Conservation (phyloP, 2,113 vertebrate species). For the Scartelaos histophorus region DNA sequence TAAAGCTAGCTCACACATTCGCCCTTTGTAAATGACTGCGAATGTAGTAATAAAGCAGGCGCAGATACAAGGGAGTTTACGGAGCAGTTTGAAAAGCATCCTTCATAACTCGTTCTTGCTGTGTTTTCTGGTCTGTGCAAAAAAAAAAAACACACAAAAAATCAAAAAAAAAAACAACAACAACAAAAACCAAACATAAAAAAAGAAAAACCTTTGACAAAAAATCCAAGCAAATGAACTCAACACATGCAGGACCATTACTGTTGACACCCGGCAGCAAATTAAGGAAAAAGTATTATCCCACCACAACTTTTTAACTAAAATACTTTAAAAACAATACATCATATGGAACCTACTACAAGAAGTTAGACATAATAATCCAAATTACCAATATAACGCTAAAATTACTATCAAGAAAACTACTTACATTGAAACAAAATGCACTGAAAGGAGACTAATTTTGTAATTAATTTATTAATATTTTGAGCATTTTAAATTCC, state of each 20-base stretch:
- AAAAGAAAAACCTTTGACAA: slow-evolving; percentile 21
- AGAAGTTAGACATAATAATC: neutral
- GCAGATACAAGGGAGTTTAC: slow-evolving; percentile 40
- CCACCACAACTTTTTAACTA: neutral
- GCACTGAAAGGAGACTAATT: too few relatives aligned
- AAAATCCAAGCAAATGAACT: slow-evolving; percentile 24
- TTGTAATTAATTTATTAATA: too few relatives aligned
- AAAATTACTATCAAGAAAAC: neutral
- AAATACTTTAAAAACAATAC: neutral
- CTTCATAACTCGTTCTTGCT: slow-evolving; percentile 32
- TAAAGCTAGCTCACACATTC: slow-evolving; percentile 55
- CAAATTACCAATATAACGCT: neutral
- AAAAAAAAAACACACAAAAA: too few relatives aligned
- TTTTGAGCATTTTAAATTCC: too few relatives aligned
- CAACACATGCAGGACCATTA: neutral
- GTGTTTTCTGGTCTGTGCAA: slow-evolving; percentile 5
- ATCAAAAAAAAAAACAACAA: too few relatives aligned
- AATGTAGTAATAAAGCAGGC: slow-evolving; percentile 53
- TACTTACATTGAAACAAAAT: too few relatives aligned
- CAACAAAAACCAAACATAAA: too few relatives aligned
- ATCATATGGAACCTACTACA: neutral
- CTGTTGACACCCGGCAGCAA: neutral
- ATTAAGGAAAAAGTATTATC: neutral
- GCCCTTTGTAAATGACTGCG: slow-evolving; percentile 36
- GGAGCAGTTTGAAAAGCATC: slow-evolving; percentile 36